These are phyloP conservation scores for Ia io DNA, from an alignment of 2,113 vertebrate species.

Conservation along the genomic window DNA sequence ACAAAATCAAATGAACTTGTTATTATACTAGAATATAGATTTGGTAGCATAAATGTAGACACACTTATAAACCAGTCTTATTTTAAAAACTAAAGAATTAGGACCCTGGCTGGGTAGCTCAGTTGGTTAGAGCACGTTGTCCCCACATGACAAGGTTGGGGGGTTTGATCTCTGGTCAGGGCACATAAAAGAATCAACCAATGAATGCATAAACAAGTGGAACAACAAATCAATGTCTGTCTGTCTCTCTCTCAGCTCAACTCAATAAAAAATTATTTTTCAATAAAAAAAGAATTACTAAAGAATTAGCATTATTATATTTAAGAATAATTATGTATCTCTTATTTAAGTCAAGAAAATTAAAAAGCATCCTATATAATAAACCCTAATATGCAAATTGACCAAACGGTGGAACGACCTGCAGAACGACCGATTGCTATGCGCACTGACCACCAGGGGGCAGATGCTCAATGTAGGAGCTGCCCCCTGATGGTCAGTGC, in stretches of 20 bases:
- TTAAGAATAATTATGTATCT: neutral
- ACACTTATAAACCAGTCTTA: neutral
- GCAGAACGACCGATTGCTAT: too few species aligned
- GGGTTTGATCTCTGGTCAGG: too few species aligned
- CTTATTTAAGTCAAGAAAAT: neutral
- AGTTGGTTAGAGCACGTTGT: too few species aligned
- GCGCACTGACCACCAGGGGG: too few species aligned
- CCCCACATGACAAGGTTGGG: too few species aligned
- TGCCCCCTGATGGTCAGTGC: too few species aligned
- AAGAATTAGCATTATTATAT: neutral
- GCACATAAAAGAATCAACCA: neutral
- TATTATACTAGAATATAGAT: neutral
- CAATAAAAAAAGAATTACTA: neutral
- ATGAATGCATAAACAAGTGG: neutral
- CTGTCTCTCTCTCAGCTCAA: too few species aligned
- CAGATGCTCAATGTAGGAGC: too few species aligned
- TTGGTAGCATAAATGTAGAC: neutral
- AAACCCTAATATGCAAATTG: too few species aligned
- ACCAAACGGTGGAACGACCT: too few species aligned
- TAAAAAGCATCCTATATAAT: neutral
- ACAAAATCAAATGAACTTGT: constrained; percentile 4
- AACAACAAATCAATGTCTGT: neutral
- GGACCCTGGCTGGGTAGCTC: too few species aligned
- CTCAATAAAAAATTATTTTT: too few species aligned
- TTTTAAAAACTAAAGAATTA: constrained; percentile 11